Percentiles rank a stretch among this genome's conserved stretches.
These are phyloP conservation scores for Protobothrops flavoviridis DNA, from an alignment of 2,113 vertebrate genomes.

Conservation along the genomic window DNA sequence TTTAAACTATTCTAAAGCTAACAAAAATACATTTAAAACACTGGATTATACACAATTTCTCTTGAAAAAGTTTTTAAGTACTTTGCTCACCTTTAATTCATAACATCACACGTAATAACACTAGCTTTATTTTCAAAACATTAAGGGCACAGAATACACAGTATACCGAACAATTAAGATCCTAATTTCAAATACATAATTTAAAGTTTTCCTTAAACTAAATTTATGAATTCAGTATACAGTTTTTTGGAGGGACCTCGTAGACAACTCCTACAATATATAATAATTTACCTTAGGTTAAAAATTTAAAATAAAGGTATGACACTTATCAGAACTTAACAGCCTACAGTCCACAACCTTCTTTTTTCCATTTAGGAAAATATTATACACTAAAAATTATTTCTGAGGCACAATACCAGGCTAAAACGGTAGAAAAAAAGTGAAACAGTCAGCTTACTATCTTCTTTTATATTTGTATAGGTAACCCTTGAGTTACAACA, in stretches of 20 bases:
- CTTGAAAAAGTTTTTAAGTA: conserved; percentile 49
- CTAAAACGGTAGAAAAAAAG: conserved; percentile 13
- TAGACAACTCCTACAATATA: conserved; percentile 37
- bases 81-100: conserved; percentile 64
- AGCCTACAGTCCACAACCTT: conserved; percentile 22
- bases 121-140: conserved; percentile 67
- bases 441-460: not conserved
- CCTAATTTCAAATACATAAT: conserved; percentile 52
- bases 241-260: conserved; percentile 12
- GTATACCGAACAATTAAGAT: conserved; percentile 55
- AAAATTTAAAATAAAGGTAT: conserved; percentile 58
- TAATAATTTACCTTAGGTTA: conserved; percentile 44
- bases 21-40: conserved; percentile 71
- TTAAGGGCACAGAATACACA: conserved; percentile 66
- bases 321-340: conserved; percentile 18
- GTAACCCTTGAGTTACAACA: too few relatives aligned
- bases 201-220: conserved; percentile 53
- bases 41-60: conserved; percentile 66
- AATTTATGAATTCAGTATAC: conserved; percentile 21
- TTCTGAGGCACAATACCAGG: conserved; percentile 52
- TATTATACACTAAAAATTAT: conserved; percentile 11
- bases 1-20: conserved; percentile 65
- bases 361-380: conserved; percentile 6
- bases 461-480: conserved; percentile 14
- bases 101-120: conserved; percentile 60